phyloP scores from a whole-genome alignment of 2,797 vertebrate species.

The Sarcophilus harrisii region DNA sequence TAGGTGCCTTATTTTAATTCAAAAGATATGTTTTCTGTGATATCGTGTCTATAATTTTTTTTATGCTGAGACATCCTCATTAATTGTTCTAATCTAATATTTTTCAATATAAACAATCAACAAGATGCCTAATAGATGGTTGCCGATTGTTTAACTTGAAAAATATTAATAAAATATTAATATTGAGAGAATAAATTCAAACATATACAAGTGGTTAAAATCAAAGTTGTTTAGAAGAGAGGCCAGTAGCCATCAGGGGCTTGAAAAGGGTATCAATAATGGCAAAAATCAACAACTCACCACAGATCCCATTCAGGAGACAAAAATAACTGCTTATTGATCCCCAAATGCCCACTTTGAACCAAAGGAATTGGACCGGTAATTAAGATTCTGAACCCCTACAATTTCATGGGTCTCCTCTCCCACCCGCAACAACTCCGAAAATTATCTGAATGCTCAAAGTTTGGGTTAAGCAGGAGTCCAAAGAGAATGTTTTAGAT shows the following conservation, averaged over 20 bases:
- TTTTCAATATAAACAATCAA: neutral
- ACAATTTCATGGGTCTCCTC: neutral
- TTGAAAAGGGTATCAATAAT: neutral
- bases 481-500: slow-evolving; percentile 74
- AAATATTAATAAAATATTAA: neutral
- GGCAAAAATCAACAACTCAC: neutral
- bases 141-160: too few species aligned
- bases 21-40: neutral
- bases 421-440: neutral
- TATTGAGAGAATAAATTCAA: neutral
- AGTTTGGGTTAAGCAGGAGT: slow-evolving; percentile 72
- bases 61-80: neutral
- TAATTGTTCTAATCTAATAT: neutral
- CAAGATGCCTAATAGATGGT: neutral
- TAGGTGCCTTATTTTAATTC: neutral
- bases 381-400: neutral
- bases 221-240: neutral
- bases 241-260: neutral
- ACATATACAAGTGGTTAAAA: neutral
- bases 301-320: neutral
- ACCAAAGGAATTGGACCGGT: neutral
- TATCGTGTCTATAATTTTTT: neutral
- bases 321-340: too few species aligned
- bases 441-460: slow-evolving; percentile 41
- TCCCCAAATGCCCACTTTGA: neutral